Evolutionary conservation across 2,113 vertebrate genomes (phyloP).

Genomic region (Pteronura brasiliensis): DNA sequence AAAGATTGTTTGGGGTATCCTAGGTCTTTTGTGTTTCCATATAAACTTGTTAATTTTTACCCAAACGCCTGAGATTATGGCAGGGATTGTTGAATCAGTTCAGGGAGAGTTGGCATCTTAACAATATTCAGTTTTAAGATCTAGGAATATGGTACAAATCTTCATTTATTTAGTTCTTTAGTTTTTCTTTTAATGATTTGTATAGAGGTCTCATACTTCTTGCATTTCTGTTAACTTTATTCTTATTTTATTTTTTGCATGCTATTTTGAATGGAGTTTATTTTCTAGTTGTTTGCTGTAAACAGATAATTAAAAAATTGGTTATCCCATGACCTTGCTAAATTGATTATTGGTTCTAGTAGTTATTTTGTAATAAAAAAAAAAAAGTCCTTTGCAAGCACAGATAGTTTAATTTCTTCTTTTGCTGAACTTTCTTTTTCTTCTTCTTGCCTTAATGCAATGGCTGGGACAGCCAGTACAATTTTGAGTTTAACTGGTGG

Average conservation of each 20-base stretch:
- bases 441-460: not conserved
- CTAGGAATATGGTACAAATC: not conserved
- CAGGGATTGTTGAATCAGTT: not conserved
- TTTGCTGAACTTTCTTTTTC: not conserved
- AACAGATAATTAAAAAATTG: not conserved
- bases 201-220: not conserved
- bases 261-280: not conserved
- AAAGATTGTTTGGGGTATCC: not conserved
- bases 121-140: not conserved
- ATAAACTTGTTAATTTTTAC: not conserved
- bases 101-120: not conserved
- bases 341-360: not conserved
- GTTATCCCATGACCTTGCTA: not conserved
- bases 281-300: not conserved
- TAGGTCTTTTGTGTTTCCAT: not conserved
- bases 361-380: not conserved
- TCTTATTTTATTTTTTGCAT: not conserved
- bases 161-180: not conserved
- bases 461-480: not conserved
- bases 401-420: not conserved
- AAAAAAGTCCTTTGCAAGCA: not conserved
- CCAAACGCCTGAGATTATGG: not conserved
- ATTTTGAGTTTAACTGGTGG: not conserved
- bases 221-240: not conserved
- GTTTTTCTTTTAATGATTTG: not conserved